Base-by-base conservation (phyloP, 2,797 vertebrate species). In the Salarias fasciatus region DNA sequence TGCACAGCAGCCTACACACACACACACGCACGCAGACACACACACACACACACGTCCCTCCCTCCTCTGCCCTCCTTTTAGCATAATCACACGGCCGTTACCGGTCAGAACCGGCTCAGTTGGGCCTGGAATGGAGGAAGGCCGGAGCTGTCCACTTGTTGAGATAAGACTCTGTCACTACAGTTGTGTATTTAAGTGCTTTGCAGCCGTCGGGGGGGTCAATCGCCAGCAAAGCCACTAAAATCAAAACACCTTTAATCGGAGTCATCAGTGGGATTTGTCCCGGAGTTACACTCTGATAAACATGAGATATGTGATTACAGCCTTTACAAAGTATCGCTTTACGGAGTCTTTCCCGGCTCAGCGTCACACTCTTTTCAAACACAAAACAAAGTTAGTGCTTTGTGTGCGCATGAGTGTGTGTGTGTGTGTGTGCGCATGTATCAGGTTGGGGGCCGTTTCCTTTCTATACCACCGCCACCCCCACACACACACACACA, bases 251-350 rank as follows among this genome's bases (percentile, higher is more conserved):
- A 28, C 45, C 44, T 24, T 57, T 1, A 61, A 8, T 53, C 8
- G 43, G 45, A 56, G 35, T 53, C 41, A 12, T 59, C 31, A 33
- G 2, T 6, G 14, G 41, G 51, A 38, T 72, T 62, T 57, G 44
- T 65, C 7, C 6, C 31, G 41, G 33, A 33, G 43, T 74, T 55
- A 36, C 51, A 64, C 72, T 69, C 69, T 28, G 73, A 63, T 56
- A 71, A 71, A 55, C 66, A 77, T 43, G 63, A 72, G 60, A 69
- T 37, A 67, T 79, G 74, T 68, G 80, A 88, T 89, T 91, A 88
- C 91, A 91, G 79, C 62, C 75, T 86, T 87, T 89, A 91, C 84
- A 84, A 91, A 89, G 88, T 84, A 90, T 94, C 88, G 53, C 53
- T 80, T 93, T 93, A 89, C 91, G 84, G 70, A 84, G 76, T 73